Evolutionary conservation across 2,888 invertebrate species (phyloP).

Genomic region (Andrena fulva): DNA sequence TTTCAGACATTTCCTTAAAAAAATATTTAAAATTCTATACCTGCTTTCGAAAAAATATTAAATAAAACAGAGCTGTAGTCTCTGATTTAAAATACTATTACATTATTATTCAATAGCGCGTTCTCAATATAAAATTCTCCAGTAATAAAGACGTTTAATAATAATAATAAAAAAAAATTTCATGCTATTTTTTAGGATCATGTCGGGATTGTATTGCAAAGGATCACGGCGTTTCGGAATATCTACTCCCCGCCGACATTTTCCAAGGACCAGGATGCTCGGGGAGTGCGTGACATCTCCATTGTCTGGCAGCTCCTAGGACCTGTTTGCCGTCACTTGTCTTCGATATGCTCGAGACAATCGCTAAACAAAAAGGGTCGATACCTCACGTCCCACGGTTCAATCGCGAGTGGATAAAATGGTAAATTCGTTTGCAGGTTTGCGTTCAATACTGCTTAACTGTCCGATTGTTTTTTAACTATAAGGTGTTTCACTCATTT

Average conservation of each 20-base stretch:
- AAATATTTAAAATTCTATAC: too few species aligned
- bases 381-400: not conserved
- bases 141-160: too few species aligned
- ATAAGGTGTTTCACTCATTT: not conserved
- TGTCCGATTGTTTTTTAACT: not conserved
- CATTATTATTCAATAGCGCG: too few species aligned
- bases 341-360: constrained; percentile 56
- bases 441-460: not conserved
- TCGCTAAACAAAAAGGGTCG: constrained; percentile 51
- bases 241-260: not conserved
- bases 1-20: too few species aligned
- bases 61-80: too few species aligned
- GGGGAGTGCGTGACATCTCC: constrained; percentile 51
- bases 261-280: not conserved
- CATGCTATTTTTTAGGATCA: not conserved
- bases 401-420: not conserved
- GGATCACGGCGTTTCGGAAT: not conserved
- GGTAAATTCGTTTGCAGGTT: not conserved
- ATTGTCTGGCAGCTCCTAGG: constrained; percentile 59
- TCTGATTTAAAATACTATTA: too few species aligned
- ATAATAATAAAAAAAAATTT: too few species aligned
- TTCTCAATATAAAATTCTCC: too few species aligned
- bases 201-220: not conserved
- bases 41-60: too few species aligned
- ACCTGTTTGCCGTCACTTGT: constrained; percentile 47